phyloP scores from a whole-genome alignment of 2,797 vertebrate species.

The Thripadectes ignobilis region DNA sequence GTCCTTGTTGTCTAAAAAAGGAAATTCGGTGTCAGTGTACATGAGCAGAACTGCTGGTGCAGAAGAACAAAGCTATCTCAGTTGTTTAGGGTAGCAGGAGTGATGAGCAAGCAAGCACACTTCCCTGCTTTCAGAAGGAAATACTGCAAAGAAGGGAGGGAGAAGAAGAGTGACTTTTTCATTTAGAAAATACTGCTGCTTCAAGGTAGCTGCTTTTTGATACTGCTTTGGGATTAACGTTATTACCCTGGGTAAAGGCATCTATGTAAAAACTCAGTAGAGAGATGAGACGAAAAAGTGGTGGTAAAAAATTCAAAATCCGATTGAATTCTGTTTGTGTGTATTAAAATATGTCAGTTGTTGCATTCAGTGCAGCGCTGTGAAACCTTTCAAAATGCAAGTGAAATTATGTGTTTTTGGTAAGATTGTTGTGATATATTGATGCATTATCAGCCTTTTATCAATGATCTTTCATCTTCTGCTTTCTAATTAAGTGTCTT shows the following conservation, averaged over 20 bases:
- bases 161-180: background rate
- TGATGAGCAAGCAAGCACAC: slow-evolving; percentile 22
- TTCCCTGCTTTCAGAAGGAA: slow-evolving; percentile 28
- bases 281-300: background rate
- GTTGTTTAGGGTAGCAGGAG: slow-evolving; percentile 39
- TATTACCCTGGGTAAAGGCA: background rate
- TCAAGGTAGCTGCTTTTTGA: slow-evolving; percentile 15
- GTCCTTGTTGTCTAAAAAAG: slow-evolving; percentile 65
- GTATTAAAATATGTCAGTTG: background rate
- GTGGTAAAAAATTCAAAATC: background rate
- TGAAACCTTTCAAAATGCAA: background rate
- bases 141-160: slow-evolving; percentile 13
- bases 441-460: background rate
- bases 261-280: background rate
- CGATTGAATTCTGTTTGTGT: background rate
- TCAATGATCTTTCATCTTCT: background rate
- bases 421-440: background rate
- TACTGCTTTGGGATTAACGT: background rate
- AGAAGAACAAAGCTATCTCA: slow-evolving; percentile 58
- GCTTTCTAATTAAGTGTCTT: background rate
- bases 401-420: background rate
- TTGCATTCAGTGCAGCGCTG: background rate
- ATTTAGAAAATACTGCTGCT: slow-evolving; percentile 13
- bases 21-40: slow-evolving; percentile 49
- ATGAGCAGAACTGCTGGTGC: slow-evolving; percentile 43